Evolutionary conservation across 2,797 vertebrate genomes (phyloP).

Genomic region (Scolopax rusticola): DNA sequence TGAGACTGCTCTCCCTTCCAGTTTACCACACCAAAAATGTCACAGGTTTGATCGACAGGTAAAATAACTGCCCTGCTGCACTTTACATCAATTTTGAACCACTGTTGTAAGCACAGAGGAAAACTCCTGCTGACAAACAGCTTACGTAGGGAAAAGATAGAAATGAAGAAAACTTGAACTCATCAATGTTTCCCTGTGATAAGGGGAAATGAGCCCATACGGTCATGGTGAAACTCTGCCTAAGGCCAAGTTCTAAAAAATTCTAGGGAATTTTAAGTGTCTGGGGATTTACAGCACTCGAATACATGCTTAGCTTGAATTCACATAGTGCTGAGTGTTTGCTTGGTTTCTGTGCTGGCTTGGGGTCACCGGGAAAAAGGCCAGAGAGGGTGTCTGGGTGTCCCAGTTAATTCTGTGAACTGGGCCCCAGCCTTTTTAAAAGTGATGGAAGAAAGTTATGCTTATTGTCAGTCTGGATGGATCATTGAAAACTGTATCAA

Average conservation of each 20-base stretch:
- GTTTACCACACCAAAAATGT: background rate
- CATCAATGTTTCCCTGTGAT: background rate
- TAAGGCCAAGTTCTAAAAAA: background rate
- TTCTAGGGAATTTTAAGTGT: background rate
- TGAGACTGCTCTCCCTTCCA: background rate
- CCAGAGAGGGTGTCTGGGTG: background rate
- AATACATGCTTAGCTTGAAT: background rate
- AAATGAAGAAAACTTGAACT: background rate
- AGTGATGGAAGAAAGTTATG: background rate
- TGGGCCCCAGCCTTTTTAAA: background rate
- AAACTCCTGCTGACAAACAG: background rate
- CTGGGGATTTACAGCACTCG: background rate
- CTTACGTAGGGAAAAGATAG: background rate
- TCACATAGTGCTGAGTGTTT: background rate
- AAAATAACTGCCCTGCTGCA: background rate
- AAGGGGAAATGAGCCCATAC: background rate
- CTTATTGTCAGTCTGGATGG: background rate
- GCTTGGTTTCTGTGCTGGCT: background rate
- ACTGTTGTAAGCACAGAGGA: background rate
- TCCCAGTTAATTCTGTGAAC: background rate
- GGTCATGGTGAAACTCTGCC: background rate
- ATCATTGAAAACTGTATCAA: background rate
- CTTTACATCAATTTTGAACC: background rate
- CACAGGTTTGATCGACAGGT: background rate
- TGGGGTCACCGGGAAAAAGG: background rate